Base-by-base conservation (phyloP, 2,113 vertebrate genomes). In the Narcine bancroftii region DNA sequence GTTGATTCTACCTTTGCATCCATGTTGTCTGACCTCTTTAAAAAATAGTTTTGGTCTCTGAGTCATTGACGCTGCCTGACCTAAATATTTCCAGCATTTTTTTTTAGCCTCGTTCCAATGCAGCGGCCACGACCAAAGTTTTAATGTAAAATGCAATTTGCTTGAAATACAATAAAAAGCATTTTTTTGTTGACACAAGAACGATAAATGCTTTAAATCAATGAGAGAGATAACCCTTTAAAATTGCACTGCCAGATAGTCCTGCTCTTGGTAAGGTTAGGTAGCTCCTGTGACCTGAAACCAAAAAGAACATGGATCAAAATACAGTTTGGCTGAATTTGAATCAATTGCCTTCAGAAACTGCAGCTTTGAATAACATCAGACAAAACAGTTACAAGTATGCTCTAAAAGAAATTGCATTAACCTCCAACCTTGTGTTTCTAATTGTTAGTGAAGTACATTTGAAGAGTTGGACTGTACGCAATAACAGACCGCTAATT, bases 91-190 rank as follows among this genome's bases (percentile, higher is more conserved):
- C 19, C 66, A 69, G 66, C 66, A 69, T 66, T 69, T 60, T 60
- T 26, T 26, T 69, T 69, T 69, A 24, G 26, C 19, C 1, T 4
- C 24, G n/a, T n/a, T n/a, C n/a, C n/a, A 53, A 29, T 63, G 26
- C 77, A 60, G 53, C 50, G 60, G n/a, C n/a, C 13, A n/a, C 26
- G 47, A 24, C 42, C 26, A 56, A 53, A 53, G 81, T 85, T 85
- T 87, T 87, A 60, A 81, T 81, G 77, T 81, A 81, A 81, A 87
- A 87, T 87, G n/a, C 50, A 83, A 56, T 83, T 83, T 83, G 24
- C 11, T 36, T 87, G 13, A 7, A 24, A 81, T 81, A 83, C 26
- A 50, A 50, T 81, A n/a, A 87, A 85, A 87, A 36, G 81, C 53
- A 50, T 47, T 47, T 79, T 21, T 47, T 24, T 21, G 6, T 6